Conservation (phyloP, 2,797 vertebrate genomes). For the Cebuella pygmaea region DNA sequence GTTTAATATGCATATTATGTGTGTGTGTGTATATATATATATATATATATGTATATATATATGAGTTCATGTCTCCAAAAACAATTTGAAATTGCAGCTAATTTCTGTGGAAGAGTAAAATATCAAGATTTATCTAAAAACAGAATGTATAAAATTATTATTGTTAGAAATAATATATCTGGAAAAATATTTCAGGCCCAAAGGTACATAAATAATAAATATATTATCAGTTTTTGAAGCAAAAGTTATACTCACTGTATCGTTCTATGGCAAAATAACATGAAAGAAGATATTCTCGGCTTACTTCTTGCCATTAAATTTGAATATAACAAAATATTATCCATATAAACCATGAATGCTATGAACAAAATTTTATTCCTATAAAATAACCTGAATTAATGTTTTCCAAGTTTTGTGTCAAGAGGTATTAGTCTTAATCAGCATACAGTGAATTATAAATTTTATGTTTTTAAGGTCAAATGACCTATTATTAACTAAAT, state of each 20-base stretch:
- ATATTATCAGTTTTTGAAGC: neutral
- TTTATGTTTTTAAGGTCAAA: constrained; percentile 6
- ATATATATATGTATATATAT: no score
- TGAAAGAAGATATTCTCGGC: neutral
- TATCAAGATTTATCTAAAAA: neutral
- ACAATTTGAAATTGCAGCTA: constrained; percentile 28
- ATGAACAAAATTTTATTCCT: neutral
- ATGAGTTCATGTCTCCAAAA: neutral
- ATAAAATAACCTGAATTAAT: neutral
- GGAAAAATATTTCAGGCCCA: neutral
- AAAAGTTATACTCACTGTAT: neutral
- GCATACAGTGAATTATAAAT: neutral
- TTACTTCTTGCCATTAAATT: neutral
- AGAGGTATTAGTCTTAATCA: neutral
- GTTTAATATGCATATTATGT: neutral
- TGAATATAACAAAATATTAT: neutral
- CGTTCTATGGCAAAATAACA: neutral
- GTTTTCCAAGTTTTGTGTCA: neutral
- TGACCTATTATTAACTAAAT: neutral
- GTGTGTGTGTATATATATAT: neutral
- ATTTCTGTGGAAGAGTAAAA: neutral
- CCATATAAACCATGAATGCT: neutral
- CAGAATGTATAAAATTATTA: neutral
- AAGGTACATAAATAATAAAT: neutral
- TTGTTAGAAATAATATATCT: neutral